Percentiles rank a stretch among this genome's conserved stretches.
phyloP scores from a whole-genome alignment of 2,888 invertebrate genomes.

The Drosophila lacicola region DNA sequence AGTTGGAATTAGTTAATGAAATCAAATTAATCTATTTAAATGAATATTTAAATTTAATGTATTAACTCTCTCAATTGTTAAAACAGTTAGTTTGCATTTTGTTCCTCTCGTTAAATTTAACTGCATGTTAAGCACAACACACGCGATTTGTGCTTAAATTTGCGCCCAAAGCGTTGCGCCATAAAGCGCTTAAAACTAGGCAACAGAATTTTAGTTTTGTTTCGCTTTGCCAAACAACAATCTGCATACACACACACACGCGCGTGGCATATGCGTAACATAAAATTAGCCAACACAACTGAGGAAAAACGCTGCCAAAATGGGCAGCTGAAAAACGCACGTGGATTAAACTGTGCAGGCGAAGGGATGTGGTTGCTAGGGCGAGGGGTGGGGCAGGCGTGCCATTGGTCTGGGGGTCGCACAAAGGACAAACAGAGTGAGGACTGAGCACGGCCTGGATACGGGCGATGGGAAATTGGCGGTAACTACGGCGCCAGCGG shows the following conservation, averaged over 20 bases:
- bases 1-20: too few species aligned
- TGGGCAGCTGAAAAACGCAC: constrained; percentile 42
- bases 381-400: constrained; percentile 17
- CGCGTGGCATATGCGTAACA: constrained; percentile 67
- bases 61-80: not conserved
- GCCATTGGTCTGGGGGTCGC: constrained; percentile 65
- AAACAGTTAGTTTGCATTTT: constrained; percentile 1
- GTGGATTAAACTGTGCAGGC: constrained; percentile 21
- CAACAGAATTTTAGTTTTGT: constrained; percentile 58
- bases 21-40: too few species aligned
- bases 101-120: constrained; percentile 2
- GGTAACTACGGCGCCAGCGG: constrained; percentile 51
- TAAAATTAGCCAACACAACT: constrained; percentile 65
- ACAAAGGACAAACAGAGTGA: constrained; percentile 65
- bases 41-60: not conserved
- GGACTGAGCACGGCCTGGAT: not conserved
- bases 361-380: not conserved
- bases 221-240: constrained; percentile 29
- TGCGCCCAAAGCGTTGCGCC: constrained; percentile 15
- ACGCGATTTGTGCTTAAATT: not conserved
- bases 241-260: constrained; percentile 19
- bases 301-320: constrained; percentile 22
- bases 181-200: constrained; percentile 73
- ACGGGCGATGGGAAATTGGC: constrained; percentile 55
- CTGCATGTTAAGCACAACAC: not conserved